Evolutionary conservation across 2,113 vertebrate species (phyloP), one percentile per base, ranked within the genome.

Genomic region (Typhlomys cinereus): DNA sequence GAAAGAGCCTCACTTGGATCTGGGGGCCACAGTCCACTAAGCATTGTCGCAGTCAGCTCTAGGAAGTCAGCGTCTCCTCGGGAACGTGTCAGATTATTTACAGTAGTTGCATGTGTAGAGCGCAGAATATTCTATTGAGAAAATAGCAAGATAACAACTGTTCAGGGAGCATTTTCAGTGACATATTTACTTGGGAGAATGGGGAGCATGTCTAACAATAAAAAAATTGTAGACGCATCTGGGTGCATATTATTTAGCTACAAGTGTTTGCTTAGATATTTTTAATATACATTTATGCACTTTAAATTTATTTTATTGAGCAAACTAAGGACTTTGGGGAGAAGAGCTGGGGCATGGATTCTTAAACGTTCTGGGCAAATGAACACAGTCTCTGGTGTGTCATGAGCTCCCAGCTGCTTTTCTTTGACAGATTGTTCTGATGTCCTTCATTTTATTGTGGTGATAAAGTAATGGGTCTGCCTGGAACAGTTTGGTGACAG

Each of bases 251-350:
- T 95, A 96, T 90, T 95, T 96, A 96, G 92, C 89, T 67, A 92
- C 74, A 75, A 95, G 91, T 85, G 89, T 96, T 94, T 95, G 92
- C 91, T 95, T 83, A 89, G 92, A 91, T 94, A 96, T 95, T 91
- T 97, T 97, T 94, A 91, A 96, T 96, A 95, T 87, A 96, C 94
- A 93, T 96, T 94, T 96, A 94, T 95, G 96, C 82, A 95, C 95
- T 95, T 97, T 94, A 94, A 96, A 96, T 94, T 91, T 95, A 93
- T 96, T 96, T 97, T 96, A 96, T 93, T 92, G 94, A 92, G 69
- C 85, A 79, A 81, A 95, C 79, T 92, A 88, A 96, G 95, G 96
- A 94, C 95, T 93, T 94, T 92, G 85, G 95, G 95, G 96, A 96
- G 94, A 89, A 88, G 91, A 74, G 81, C 76, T 25, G 3, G 76